phyloP scores from a whole-genome alignment of 2,113 vertebrate genomes.

The Rhizomys pruinosus region DNA sequence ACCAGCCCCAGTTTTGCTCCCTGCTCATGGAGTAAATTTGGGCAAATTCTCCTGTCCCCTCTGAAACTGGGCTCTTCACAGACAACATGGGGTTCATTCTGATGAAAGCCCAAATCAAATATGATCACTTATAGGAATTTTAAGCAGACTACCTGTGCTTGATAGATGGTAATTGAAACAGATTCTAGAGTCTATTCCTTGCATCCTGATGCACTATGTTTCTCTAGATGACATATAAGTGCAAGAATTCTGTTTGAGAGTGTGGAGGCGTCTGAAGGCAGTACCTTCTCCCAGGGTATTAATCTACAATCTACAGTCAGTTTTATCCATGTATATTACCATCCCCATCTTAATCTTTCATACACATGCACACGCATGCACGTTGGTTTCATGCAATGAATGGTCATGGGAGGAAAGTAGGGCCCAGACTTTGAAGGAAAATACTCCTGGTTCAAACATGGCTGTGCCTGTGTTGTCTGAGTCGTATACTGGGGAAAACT shows the following conservation, averaged over 20 bases:
- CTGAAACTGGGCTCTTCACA: background rate
- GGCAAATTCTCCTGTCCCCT: background rate
- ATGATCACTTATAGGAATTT: background rate
- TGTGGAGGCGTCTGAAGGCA: background rate
- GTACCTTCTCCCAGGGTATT: background rate
- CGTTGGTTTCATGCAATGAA: slow-evolving; percentile 3
- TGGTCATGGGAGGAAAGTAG: background rate
- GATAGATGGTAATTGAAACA: background rate
- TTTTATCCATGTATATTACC: background rate
- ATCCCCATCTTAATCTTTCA: background rate
- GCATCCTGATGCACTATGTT: background rate
- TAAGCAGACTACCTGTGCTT: background rate
- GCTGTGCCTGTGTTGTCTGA: background rate
- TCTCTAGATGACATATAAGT: background rate
- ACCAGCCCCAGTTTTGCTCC: background rate
- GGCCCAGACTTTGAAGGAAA: slow-evolving; percentile 17
- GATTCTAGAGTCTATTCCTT: background rate
- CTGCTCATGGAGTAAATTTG: background rate
- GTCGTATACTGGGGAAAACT: background rate
- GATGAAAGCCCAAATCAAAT: background rate
- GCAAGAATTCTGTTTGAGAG: background rate
- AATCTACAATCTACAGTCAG: background rate
- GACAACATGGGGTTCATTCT: background rate
- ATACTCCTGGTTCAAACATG: background rate
- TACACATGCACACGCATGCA: background rate